Evolutionary conservation across 2,888 invertebrate genomes (phyloP).

Genomic region (Alsophila aescularia): DNA sequence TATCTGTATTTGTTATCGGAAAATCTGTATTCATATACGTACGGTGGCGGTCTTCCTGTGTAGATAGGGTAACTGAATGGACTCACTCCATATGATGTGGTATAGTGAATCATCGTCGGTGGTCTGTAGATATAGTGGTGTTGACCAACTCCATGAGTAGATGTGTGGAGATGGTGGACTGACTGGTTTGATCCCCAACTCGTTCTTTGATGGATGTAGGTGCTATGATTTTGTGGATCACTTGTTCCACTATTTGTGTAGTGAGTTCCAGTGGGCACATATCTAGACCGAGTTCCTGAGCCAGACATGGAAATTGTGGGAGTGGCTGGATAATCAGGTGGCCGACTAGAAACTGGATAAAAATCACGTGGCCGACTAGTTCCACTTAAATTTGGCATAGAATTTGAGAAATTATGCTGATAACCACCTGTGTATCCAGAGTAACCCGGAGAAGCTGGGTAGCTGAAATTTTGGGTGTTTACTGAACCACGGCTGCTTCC

Average conservation of each 20-base stretch:
- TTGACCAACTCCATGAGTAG: no score
- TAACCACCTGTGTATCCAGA: no score
- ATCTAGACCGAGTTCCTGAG: not conserved
- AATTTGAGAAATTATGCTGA: no score
- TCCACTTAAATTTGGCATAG: no score
- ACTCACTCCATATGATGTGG: slow-evolving; percentile 3
- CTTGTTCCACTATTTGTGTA: not conserved
- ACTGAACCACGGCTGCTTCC: no score
- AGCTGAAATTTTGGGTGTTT: no score
- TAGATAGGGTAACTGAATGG: slow-evolving; percentile 30
- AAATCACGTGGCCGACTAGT: no score
- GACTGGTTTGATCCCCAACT: slow-evolving; percentile 7
- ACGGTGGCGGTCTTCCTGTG: slow-evolving; percentile 27
- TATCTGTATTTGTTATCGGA: slow-evolving; percentile 35
- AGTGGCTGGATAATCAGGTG: no score
- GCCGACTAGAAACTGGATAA: no score
- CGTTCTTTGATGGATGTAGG: slow-evolving; percentile 1
- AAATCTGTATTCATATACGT: slow-evolving; percentile 38
- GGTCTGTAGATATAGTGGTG: slow-evolving; percentile 14
- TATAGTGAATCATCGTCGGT: slow-evolving; percentile 15
- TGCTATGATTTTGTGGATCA: not conserved
- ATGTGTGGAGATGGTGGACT: not conserved
- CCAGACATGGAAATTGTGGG: slow-evolving; percentile 1
- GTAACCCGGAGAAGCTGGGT: no score
- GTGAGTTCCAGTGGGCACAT: no score